Evolutionary conservation across 2,888 invertebrate species (phyloP), one percentile per base, ranked within the genome.

Genomic region (Caenorhabditis zanzibari): DNA sequence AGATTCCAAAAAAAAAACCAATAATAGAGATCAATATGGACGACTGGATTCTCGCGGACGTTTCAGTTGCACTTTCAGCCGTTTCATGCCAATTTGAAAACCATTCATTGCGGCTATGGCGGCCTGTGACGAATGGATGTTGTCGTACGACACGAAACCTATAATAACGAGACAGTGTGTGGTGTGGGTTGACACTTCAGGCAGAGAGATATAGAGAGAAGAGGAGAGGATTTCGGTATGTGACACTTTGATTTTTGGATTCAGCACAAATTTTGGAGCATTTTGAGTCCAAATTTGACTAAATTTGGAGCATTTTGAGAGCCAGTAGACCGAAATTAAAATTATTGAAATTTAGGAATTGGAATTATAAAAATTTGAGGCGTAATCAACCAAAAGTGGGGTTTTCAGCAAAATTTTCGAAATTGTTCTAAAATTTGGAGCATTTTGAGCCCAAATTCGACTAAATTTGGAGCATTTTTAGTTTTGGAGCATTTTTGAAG

Each of bases 21-120:
- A 47, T 24, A n/a, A 66, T 38, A 38, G n/a, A 16, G 19, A 49
- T 79, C 79, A 98, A 95, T 98, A 98, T 93, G 97, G 97, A 94
- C 97, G 95, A 94, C 96, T 38, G 26, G 66, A 96, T 93, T 97
- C 96, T 94, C 97, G 97, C 95, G 98, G 98, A 94, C 98, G 95
- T 94, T 98, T 98, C 94, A 98, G 95, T 94, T 98, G 98, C 93
- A 98, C 98, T 95, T 99, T 98, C 93, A 98, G 96, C 93, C 98
- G 95, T 95, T 99, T 99, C 98, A 98, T 98, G 93, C 98, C 98
- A 94, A 98, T 98, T 94, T 98, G 98, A 94, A 98, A 99, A 93
- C 98, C 98, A 94, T 99, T 99, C 98, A 99, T 99, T 92, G 98
- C 96, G 94, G 98, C 97, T 93, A 99, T 99, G 91, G 98, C 98